Evolutionary conservation across 2,888 invertebrate species (phyloP).

Genomic region (Agrotis clavis): DNA sequence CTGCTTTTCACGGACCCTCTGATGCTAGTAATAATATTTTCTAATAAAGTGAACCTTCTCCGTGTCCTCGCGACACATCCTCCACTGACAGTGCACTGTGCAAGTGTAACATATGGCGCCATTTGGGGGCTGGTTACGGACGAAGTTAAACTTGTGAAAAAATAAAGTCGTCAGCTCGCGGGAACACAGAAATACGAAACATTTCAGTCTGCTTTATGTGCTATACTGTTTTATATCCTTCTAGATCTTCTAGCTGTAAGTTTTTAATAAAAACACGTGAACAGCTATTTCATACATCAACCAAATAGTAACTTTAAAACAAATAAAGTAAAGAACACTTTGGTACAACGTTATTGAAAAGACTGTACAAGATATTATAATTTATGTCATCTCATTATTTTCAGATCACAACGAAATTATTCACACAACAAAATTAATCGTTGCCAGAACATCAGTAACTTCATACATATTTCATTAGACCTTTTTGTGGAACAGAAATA

Average conservation of each 20-base stretch:
- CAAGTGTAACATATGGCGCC: slow-evolving; percentile 56
- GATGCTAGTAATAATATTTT: too few species aligned
- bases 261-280: not conserved
- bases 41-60: slow-evolving; percentile 26
- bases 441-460: slow-evolving; percentile 34
- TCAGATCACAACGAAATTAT: slow-evolving; percentile 35
- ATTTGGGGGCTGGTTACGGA: slow-evolving; percentile 39
- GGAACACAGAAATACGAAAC: slow-evolving; percentile 15
- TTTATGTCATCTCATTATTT: slow-evolving; percentile 24
- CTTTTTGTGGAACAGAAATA: slow-evolving; percentile 40
- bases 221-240: slow-evolving; percentile 16
- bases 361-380: slow-evolving; percentile 23
- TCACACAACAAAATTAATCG: slow-evolving; percentile 40
- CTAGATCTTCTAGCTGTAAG: not conserved
- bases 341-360: not conserved
- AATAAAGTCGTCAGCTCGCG: slow-evolving; percentile 45
- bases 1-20: too few species aligned
- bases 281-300: not conserved
- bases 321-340: not conserved
- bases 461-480: slow-evolving; percentile 57
- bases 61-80: not conserved
- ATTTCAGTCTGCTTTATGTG: slow-evolving; percentile 15
- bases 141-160: slow-evolving; percentile 47
- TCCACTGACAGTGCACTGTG: slow-evolving; percentile 37
- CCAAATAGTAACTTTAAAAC: not conserved